phyloP scores from a whole-genome alignment of 2,888 invertebrate genomes.

The Stomorhina lunata region DNA sequence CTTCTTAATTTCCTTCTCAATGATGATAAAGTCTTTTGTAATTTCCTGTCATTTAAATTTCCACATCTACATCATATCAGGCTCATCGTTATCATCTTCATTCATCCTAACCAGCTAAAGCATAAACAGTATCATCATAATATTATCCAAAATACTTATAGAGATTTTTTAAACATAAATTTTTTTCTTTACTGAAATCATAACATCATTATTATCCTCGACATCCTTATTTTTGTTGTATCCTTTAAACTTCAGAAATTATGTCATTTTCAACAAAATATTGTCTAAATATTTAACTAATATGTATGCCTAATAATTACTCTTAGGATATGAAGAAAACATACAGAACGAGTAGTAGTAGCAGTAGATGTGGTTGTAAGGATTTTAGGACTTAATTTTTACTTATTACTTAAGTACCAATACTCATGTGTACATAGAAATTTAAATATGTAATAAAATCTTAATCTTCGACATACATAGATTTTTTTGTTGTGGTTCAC shows the following conservation, averaged over 20 bases:
- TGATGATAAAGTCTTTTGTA: constrained; percentile 60
- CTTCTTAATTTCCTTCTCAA: constrained; percentile 64
- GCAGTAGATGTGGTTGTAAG: too few relatives aligned
- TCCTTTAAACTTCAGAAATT: constrained; percentile 54
- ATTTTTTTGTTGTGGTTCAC: not conserved
- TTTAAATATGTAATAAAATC: not conserved
- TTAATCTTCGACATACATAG: not conserved
- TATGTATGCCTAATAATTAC: not conserved
- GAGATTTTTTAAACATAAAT: constrained; percentile 19
- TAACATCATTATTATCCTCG: constrained; percentile 5
- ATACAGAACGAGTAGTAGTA: too few relatives aligned
- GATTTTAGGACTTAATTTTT: not conserved
- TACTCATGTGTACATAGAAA: not conserved
- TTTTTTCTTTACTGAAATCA: not conserved
- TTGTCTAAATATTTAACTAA: constrained; percentile 45
- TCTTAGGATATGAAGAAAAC: not conserved
- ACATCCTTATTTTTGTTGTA: constrained; percentile 30
- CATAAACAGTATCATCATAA: not conserved
- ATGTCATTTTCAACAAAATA: constrained; percentile 46
- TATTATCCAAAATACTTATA: not conserved
- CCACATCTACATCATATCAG: constrained; percentile 19
- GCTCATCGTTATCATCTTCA: constrained; percentile 17
- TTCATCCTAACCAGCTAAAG: not conserved
- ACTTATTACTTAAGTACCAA: not conserved
- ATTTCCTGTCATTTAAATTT: constrained; percentile 64